Evolutionary conservation across 2,888 invertebrate species (phyloP).

Genomic region (Dryococelus australis): DNA sequence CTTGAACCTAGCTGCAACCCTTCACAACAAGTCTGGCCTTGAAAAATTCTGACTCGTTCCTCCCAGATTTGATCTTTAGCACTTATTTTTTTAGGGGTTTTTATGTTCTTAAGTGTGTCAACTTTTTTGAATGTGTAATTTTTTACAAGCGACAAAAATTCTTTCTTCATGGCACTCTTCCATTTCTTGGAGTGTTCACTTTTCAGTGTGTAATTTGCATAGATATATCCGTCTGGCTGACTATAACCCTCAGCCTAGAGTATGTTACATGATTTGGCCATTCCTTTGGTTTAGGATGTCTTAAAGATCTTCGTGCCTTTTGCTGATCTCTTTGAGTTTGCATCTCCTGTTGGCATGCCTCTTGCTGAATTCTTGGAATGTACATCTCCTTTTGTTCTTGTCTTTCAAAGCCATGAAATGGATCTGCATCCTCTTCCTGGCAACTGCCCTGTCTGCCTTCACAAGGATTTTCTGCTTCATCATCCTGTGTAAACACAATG

Average conservation of each 20-base stretch:
- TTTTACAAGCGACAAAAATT: neutral
- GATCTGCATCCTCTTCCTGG: neutral
- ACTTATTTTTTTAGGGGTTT: too few species aligned
- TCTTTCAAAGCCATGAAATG: neutral
- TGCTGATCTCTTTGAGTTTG: neutral
- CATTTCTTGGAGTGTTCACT: neutral
- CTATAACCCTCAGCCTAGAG: neutral
- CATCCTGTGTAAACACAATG: neutral
- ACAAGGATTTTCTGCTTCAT: neutral
- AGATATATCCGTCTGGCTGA: neutral
- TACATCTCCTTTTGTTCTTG: neutral
- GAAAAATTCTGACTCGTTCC: neutral
- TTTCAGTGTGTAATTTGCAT: neutral
- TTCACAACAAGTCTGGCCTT: neutral
- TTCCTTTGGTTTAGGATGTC: neutral
- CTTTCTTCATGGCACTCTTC: neutral
- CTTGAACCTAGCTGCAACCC: neutral
- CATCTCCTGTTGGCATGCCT: neutral
- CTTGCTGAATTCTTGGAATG: neutral
- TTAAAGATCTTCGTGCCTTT: neutral
- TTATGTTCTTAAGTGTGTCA: neutral
- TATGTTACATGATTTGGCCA: neutral
- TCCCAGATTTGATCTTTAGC: too few species aligned
- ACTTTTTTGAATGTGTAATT: neutral
- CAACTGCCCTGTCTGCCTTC: neutral